phyloP scores from a whole-genome alignment of 2,888 invertebrate genomes.

The Drosophila nr. perissopoda region DNA sequence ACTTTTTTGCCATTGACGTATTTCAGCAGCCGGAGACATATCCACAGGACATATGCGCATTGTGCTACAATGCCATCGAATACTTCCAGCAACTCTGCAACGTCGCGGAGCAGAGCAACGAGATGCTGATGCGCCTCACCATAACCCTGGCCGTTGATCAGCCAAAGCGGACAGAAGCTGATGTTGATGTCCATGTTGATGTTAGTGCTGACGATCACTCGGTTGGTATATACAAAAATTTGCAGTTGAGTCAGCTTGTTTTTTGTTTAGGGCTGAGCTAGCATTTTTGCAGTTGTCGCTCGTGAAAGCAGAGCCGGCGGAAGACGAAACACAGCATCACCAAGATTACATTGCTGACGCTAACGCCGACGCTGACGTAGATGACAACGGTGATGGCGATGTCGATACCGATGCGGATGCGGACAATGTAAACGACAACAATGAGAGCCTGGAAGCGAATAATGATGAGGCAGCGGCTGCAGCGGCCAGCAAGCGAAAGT shows the following conservation, averaged over 20 bases:
- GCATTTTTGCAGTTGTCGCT: conserved; percentile 58
- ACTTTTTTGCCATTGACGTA: conserved; percentile 72
- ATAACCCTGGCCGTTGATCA: conserved; percentile 7
- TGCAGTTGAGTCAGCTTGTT: conserved; percentile 48
- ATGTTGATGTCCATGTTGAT: background rate
- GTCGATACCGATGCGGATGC: background rate
- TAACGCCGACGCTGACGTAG: background rate
- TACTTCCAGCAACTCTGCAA: conserved; percentile 73
- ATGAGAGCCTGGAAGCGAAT: conserved; percentile 20
- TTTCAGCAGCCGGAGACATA: conserved; percentile 60
- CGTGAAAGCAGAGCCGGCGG: conserved; percentile 58
- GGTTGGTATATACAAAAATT: conserved; percentile 55
- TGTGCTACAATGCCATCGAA: conserved; percentile 73
- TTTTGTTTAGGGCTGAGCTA: conserved; percentile 52
- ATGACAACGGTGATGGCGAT: conserved; percentile 2
- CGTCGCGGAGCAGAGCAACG: conserved; percentile 66
- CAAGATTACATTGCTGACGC: conserved; percentile 5
- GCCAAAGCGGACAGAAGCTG: background rate
- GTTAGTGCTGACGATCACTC: conserved; percentile 17
- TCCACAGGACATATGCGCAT: conserved; percentile 71
- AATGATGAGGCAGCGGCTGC: conserved; percentile 26
- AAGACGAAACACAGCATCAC: conserved; percentile 22
- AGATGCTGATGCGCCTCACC: conserved; percentile 38
- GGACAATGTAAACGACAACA: background rate
- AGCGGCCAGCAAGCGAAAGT: conserved; percentile 49